Evolutionary conservation across 2,113 vertebrate species (phyloP), one percentile per base, ranked within the genome.

Genomic region (rat (Rattus norvegicus)): DNA sequence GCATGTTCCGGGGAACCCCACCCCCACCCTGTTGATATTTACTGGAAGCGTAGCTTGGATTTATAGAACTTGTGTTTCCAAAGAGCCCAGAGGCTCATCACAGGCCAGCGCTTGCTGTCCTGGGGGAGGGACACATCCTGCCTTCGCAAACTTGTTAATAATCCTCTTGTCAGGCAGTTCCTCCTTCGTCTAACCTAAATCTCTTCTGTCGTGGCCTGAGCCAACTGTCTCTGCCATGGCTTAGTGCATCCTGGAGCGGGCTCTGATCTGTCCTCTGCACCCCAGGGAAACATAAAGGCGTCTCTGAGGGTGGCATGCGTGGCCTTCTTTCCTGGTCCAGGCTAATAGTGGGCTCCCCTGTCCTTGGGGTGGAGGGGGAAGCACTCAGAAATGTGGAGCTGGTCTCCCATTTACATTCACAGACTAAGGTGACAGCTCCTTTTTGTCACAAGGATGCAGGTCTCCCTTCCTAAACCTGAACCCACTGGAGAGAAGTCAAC

Each of bases 111-210:
- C 56, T 24, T 20, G 10, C 5, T 20, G 43, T 76, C 49, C 56
- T 59, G 49, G 70, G 72, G 80, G 59, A 69, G 39, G 81, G 39
- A 36, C 7, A 1, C 93, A 61, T 81, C 88, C 93, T 83, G 86
- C 95, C 87, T 75, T 70, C 0, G 17, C 49, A n/a, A 47, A 93
- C 75, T 80, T 73, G 92, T 93, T 81, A 70, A 47, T 65, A 72
- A 69, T 39, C 92, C 95, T 80, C 28, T 76, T 72, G 80, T 81
- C 94, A 39, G 84, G 80, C 56, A n/a, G 95, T 83, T 87, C 94
- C 61, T 88, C 86, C 81, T 75, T 83, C 1, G 39, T 91, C 93
- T 91, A 95, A 95, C 96, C 92, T 88, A 47, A 93, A 81, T 93
- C 92, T 93, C 79, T 77, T 81, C 86, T 59, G 83, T 84, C 10